Evolutionary conservation across 2,113 vertebrate genomes (phyloP).

Genomic region (Ondatra zibethicus): DNA sequence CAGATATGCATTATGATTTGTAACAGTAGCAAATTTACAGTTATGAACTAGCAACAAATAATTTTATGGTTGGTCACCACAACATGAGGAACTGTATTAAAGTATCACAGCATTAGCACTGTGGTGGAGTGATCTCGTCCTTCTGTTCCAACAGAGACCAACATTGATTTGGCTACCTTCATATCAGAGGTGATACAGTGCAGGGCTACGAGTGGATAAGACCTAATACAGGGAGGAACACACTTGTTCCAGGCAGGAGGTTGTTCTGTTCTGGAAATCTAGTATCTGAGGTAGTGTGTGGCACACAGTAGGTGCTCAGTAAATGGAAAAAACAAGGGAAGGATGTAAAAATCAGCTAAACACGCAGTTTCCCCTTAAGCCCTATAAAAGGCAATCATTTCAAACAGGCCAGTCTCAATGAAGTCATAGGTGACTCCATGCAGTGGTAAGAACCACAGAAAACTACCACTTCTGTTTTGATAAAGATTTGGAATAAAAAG

Average conservation of each 20-base stretch:
- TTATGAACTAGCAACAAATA: background rate
- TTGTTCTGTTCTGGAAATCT: background rate
- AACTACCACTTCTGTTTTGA: constrained; percentile 10
- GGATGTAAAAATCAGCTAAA: background rate
- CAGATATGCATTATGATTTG: background rate
- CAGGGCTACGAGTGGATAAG: background rate
- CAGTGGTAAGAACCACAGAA: background rate
- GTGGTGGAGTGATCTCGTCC: background rate
- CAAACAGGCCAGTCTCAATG: background rate
- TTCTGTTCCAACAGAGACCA: background rate
- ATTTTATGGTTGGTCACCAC: background rate
- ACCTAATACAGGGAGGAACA: background rate
- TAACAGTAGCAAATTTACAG: background rate
- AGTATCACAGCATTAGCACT: background rate
- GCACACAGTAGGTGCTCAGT: background rate
- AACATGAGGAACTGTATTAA: background rate
- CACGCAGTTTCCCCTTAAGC: background rate
- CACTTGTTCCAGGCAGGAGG: background rate
- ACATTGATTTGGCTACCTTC: background rate
- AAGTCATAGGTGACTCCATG: background rate
- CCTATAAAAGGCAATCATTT: background rate
- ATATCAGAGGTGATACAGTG: background rate
- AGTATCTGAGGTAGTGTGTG: background rate
- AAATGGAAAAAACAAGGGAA: background rate
- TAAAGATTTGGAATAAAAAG: constrained; percentile 48